Base-by-base conservation (phyloP, 2,888 invertebrate species). In the Nomada lathburiana region DNA sequence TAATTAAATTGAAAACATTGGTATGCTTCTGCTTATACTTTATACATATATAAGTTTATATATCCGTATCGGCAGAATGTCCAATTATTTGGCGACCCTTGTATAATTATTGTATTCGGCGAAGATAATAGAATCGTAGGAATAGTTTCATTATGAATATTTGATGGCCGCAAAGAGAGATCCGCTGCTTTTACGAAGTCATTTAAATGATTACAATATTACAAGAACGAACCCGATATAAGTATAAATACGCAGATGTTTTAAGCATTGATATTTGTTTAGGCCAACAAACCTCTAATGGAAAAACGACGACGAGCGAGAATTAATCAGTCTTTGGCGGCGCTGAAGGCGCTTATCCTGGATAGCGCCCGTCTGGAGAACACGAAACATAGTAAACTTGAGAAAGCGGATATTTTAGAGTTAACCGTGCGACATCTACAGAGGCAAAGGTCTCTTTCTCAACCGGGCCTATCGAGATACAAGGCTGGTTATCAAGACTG, bases 381-480 rank as follows among this genome's bases (percentile, higher is more conserved):
- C 92, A 96, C 96, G 69, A 96, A 96, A 91, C 97, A 97, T 92
- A 96, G 97, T 82, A 98, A 97, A 94, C 94, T 97, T 93, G 97
- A 98, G 94, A 98, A 98, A 93, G 97, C 97, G 3, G 98, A 98
- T 94, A 97, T 98, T 88, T 94, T 98, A 83, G 98, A 98, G 94
- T 95, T 97, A 93, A 97, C 97, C 2, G 97, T 98, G 68, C 95
- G 97, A 78, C 97, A 97, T 93, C 95, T 98, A 86, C 97, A 97
- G 93, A 94, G 96, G 86, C 97, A 97, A 92, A 95, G 97, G 85
- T 96, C 96, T 86, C 94, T 96, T 52, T 96, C 96, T 86, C 95
- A 95, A 86, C 95, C 95, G 76, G 94, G 94, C 11, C 93, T 95
- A 82, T 95, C 95, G 93, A 96, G 96, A 93, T 96, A 96, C 93